These are phyloP conservation scores for Leptarthrus brevirostris DNA, from an alignment of 2,888 invertebrate species.

Conservation along the genomic window DNA sequence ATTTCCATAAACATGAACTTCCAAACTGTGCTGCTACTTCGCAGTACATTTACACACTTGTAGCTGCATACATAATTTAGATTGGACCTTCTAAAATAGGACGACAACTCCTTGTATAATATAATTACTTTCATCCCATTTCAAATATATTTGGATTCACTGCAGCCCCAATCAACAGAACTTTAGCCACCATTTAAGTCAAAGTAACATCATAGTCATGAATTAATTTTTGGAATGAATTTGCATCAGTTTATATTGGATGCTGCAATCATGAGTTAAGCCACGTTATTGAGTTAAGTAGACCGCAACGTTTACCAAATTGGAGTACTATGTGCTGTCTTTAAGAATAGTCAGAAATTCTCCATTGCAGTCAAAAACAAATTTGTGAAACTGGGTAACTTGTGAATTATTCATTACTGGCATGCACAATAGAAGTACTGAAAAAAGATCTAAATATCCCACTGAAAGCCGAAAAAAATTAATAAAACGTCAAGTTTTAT, in stretches of 20 bases:
- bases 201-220: neutral
- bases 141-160: neutral
- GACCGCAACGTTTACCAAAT: too few relatives aligned
- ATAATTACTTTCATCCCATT: constrained; percentile 37
- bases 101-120: constrained; percentile 4
- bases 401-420: too few relatives aligned
- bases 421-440: neutral
- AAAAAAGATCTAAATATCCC: neutral
- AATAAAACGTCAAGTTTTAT: neutral
- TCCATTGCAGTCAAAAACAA: too few relatives aligned
- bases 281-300: too few relatives aligned
- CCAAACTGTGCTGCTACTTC: constrained; percentile 11
- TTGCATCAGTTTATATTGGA: neutral
- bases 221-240: constrained; percentile 28
- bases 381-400: too few relatives aligned
- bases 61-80: constrained; percentile 32
- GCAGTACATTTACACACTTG: constrained; percentile 25
- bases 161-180: constrained; percentile 4
- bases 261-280: neutral
- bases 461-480: neutral
- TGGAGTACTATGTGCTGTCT: too few relatives aligned
- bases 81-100: constrained; percentile 23
- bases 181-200: constrained; percentile 21
- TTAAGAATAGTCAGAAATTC: too few relatives aligned
- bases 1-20: constrained; percentile 37